phyloP scores from a whole-genome alignment of 2,113 vertebrate species.

The Cryptotis parvus region DNA sequence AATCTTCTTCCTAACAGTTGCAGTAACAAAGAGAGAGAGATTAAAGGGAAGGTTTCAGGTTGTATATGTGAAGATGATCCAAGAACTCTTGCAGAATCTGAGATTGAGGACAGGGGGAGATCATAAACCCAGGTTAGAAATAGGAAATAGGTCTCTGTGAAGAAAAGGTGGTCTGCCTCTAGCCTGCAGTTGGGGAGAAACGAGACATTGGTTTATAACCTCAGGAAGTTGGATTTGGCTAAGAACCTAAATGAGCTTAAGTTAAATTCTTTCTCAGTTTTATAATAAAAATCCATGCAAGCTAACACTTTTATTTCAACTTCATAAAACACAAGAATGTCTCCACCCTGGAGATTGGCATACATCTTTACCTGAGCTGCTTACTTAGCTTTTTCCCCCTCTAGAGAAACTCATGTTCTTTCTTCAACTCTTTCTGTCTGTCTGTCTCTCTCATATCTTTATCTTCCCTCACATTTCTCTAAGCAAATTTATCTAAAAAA shows the following conservation, averaged over 20 bases:
- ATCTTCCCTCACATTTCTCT: no score
- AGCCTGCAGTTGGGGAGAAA: not conserved
- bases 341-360: no score
- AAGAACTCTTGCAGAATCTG: not conserved
- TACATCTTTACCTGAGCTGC: no score
- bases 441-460: no score
- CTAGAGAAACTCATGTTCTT: no score
- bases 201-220: not conserved
- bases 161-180: not conserved
- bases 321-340: not conserved
- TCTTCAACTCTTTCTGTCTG: no score
- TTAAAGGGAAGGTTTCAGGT: not conserved
- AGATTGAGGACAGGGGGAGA: not conserved
- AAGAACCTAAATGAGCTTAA: not conserved
- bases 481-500: no score
- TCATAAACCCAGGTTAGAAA: not conserved
- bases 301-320: not conserved
- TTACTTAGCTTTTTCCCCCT: no score
- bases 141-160: not conserved
- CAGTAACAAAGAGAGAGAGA: not conserved
- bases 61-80: not conserved
- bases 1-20: not conserved
- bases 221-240: no score
- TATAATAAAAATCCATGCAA: not conserved
- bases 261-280: not conserved